Evolutionary conservation across 2,888 invertebrate genomes (phyloP), one percentile per base, ranked within the genome.

Genomic region (Acrobeloides nanus): DNA sequence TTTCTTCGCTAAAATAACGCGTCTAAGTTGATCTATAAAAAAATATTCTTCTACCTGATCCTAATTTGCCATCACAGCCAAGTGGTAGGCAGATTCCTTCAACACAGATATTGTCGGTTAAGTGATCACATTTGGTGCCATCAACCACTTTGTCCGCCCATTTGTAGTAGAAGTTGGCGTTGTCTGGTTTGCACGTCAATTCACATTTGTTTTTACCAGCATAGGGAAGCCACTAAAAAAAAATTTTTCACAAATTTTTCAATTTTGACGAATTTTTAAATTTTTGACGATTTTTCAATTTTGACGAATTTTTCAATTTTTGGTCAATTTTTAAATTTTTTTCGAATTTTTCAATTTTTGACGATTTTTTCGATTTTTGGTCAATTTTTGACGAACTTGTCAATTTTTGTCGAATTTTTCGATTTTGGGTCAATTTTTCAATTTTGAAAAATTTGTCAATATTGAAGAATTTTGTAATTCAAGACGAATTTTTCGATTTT

Each of bases 21-120:
- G 10, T 24, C 15, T 6, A 17, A 23, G 0, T 12, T 12, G 15
- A 15, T 15, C 15, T 29, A 29, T 29, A 10, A 12, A 41, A 12
- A 24, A 15, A 10, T 26, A 20, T 26, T n/a, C 12, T 39, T 12
- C 39, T 38, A 66, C 64, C 78, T 4, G 92, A 92, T 10, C 90
- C 92, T 66, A 93, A 78, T 83, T 88, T 84, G 82, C 84, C 84
- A 76, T 93, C 92, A 75, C 93, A 93, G 47, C 93, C 93, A 33
- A 92, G 87, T 7, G 85, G 83, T 86, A 86, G 82, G 74, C 95
- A 97, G 74, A 82, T 81, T 48, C 95, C 95, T 74, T 88, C 83
- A 43, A 97, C 92, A 75, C 95, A 97, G 61, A 95, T 85, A 72
- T 93, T 87, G 64, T 85, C 82, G 31, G 82, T 82, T 40, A 71